Evolutionary conservation across 2,113 vertebrate species (phyloP).

Genomic region (Bagarius yarrelli): DNA sequence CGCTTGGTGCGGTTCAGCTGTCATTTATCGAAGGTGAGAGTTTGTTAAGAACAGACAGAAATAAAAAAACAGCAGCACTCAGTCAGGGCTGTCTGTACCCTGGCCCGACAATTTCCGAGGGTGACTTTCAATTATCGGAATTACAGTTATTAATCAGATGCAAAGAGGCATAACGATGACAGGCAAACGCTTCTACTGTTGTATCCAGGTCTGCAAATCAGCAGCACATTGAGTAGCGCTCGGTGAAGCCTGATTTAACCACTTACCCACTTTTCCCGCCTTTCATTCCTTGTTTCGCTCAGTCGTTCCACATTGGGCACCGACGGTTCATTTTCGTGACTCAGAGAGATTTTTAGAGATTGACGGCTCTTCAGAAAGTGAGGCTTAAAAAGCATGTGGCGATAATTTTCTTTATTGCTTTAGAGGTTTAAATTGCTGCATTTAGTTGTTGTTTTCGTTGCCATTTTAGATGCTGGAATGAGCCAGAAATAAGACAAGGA

Average conservation of each 20-base stretch:
- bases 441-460: slow-evolving; percentile 1
- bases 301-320: neutral
- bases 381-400: slow-evolving; percentile 27
- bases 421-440: slow-evolving; percentile 31
- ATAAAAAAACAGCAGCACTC: slow-evolving; percentile 52
- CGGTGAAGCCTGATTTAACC: slow-evolving; percentile 7
- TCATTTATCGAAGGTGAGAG: slow-evolving; percentile 59
- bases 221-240: slow-evolving; percentile 9
- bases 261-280: slow-evolving; percentile 12
- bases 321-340: slow-evolving; percentile 11
- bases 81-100: slow-evolving; percentile 34
- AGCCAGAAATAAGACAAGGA: neutral
- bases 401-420: slow-evolving; percentile 33
- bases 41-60: slow-evolving; percentile 14
- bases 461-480: neutral
- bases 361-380: slow-evolving; percentile 48
- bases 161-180: slow-evolving; percentile 62
- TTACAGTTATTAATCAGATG: slow-evolving; percentile 71
- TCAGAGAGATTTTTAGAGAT: slow-evolving; percentile 53
- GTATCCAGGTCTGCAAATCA: slow-evolving; percentile 38
- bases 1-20: slow-evolving; percentile 61
- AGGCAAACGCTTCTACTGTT: slow-evolving; percentile 49
- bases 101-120: slow-evolving; percentile 24
- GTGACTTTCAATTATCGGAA: slow-evolving; percentile 72
- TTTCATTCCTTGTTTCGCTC: slow-evolving; percentile 11